Evolutionary conservation across 35 echinoderm and acorn worm species (phyloP).

Genomic region (Lytechinus pictus): DNA sequence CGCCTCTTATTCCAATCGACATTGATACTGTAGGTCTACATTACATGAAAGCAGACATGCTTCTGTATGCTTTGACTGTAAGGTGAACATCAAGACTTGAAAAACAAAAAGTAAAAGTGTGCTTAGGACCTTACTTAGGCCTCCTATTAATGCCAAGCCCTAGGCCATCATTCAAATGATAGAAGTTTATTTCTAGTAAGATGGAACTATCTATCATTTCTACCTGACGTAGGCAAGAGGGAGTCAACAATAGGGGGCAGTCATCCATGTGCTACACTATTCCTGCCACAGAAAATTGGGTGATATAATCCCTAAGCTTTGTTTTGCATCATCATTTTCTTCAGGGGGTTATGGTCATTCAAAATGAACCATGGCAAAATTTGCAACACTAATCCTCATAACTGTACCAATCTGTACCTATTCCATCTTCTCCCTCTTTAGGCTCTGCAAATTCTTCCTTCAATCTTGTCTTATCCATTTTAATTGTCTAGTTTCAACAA

Average conservation of each 20-base stretch:
- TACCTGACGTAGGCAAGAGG: not conserved
- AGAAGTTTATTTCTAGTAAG: conserved; percentile 35
- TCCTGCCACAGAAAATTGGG: not conserved
- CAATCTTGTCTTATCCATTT: not conserved
- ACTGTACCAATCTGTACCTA: not conserved
- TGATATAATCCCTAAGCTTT: not conserved
- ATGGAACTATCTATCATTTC: conserved; percentile 42
- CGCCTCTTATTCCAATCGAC: too few relatives aligned
- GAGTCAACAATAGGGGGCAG: not conserved
- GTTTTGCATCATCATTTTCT: not conserved
- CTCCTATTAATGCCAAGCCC: conserved; percentile 49
- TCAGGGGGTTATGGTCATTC: conserved; percentile 9
- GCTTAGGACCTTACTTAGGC: not conserved
- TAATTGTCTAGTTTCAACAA: too few relatives aligned
- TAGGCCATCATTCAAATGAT: conserved; percentile 49
- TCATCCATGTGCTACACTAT: not conserved
- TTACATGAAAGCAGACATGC: not conserved
- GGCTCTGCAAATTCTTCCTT: not conserved
- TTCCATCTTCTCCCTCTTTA: not conserved
- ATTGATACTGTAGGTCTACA: too few relatives aligned
- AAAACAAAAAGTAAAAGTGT: conserved; percentile 7
- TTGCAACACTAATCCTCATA: not conserved
- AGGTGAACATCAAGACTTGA: not conserved
- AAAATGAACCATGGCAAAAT: not conserved
- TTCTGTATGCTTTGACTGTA: not conserved